phyloP scores from a whole-genome alignment of 2,888 invertebrate genomes.

The Polietes domitor region DNA sequence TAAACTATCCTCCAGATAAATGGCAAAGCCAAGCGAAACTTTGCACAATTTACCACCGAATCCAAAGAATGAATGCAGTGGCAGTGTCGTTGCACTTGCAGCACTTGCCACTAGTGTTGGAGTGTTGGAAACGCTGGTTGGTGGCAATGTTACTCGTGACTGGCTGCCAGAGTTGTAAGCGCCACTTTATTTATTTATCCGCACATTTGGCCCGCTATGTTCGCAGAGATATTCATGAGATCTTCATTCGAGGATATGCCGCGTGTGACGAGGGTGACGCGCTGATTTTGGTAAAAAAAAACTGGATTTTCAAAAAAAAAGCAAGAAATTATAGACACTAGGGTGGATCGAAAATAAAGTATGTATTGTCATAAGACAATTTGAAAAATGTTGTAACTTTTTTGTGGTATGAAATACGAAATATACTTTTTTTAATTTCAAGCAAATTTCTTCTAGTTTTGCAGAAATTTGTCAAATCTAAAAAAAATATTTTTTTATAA shows the following conservation, averaged over 20 bases:
- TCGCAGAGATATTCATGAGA: conserved; percentile 57
- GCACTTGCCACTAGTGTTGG: neutral
- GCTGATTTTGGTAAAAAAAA: no score
- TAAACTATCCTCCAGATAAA: conserved; percentile 24
- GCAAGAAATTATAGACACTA: no score
- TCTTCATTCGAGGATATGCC: conserved; percentile 38
- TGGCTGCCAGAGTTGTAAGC: conserved; percentile 26
- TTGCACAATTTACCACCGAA: neutral
- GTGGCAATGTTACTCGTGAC: neutral
- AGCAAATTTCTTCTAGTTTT: no score
- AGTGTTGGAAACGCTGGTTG: neutral
- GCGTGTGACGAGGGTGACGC: neutral
- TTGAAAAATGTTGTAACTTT: no score
- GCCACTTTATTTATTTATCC: conserved; percentile 75
- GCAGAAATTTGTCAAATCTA: no score
- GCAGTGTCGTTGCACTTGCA: conserved; percentile 78
- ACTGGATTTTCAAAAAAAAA: no score
- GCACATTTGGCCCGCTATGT: conserved; percentile 42
- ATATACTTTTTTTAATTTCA: no score
- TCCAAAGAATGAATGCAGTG: conserved; percentile 26
- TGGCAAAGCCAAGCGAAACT: neutral
- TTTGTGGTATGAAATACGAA: no score
- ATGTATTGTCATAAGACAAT: no score
- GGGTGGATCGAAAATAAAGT: no score
- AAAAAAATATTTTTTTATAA: no score